These are phyloP conservation scores for Carassius carassius DNA, from an alignment of 2,113 vertebrate genomes.

Conservation along the genomic window DNA sequence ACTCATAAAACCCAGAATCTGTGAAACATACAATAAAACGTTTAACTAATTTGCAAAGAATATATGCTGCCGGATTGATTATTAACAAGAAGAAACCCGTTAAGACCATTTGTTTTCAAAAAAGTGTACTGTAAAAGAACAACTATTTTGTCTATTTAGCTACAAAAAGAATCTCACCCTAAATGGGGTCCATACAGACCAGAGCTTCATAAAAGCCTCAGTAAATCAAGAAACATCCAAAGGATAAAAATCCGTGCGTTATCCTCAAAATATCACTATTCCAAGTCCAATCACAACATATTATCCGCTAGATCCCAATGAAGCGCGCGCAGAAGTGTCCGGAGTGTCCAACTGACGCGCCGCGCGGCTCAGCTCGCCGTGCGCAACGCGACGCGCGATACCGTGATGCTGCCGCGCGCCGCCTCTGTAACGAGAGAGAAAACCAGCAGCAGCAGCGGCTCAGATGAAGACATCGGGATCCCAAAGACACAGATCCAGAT, in stretches of 20 bases:
- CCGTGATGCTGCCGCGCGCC: conserved; percentile 67
- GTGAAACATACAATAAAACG: background rate
- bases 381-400: conserved; percentile 67
- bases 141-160: background rate
- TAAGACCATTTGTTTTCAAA: background rate
- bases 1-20: background rate
- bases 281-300: conserved; percentile 47
- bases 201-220: conserved; percentile 73
- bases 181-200: conserved; percentile 90
- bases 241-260: conserved; percentile 37
- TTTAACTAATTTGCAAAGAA: background rate
- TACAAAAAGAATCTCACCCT: conserved; percentile 77
- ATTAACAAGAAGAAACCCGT: too few relatives aligned
- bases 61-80: background rate
- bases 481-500: conserved; percentile 49
- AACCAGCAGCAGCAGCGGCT: conserved; percentile 82
- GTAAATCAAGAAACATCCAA: conserved; percentile 28
- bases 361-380: background rate
- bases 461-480: conserved; percentile 88
- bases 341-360: conserved; percentile 4
- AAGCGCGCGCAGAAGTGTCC: conserved; percentile 26
- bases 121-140: too few relatives aligned
- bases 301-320: conserved; percentile 44
- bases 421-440: conserved; percentile 76
- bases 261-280: conserved; percentile 19